Conservation (phyloP, 2,888 invertebrate species). For the Orthonevra nobilis region DNA sequence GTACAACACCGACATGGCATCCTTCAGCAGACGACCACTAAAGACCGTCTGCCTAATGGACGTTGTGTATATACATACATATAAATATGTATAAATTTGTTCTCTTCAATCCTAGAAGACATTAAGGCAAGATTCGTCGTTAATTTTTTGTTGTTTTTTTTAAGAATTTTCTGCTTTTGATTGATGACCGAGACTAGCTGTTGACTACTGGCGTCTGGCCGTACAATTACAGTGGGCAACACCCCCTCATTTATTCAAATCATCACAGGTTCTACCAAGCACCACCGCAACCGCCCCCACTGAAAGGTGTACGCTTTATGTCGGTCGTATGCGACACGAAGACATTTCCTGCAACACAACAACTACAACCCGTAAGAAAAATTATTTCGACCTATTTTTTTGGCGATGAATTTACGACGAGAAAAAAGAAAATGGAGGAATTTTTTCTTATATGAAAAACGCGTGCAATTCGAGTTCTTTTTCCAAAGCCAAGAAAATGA, state of each 20-base stretch:
- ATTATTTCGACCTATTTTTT: slow-evolving; percentile 56
- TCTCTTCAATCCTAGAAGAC: slow-evolving; percentile 24
- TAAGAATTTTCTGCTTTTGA: slow-evolving; percentile 51
- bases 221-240: slow-evolving; percentile 26
- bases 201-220: slow-evolving; percentile 68
- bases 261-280: slow-evolving; percentile 18
- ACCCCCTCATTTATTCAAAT: slow-evolving; percentile 59
- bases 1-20: background rate
- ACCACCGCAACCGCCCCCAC: background rate
- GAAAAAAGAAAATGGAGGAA: background rate
- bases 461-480: slow-evolving; percentile 51
- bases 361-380: slow-evolving; percentile 37
- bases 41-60: slow-evolving; percentile 52
- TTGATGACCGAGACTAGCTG: slow-evolving; percentile 69
- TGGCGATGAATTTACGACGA: slow-evolving; percentile 19
- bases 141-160: slow-evolving; percentile 17
- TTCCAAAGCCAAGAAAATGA: slow-evolving; percentile 51
- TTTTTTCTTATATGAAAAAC: slow-evolving; percentile 2
- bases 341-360: slow-evolving; percentile 53
- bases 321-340: slow-evolving; percentile 40
- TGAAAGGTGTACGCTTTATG: slow-evolving; percentile 9
- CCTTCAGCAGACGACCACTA: slow-evolving; percentile 2
- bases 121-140: slow-evolving; percentile 27
- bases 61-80: too few species aligned
- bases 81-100: too few species aligned